Evolutionary conservation across 2,797 vertebrate species (phyloP).

Genomic region (Poecilia picta): DNA sequence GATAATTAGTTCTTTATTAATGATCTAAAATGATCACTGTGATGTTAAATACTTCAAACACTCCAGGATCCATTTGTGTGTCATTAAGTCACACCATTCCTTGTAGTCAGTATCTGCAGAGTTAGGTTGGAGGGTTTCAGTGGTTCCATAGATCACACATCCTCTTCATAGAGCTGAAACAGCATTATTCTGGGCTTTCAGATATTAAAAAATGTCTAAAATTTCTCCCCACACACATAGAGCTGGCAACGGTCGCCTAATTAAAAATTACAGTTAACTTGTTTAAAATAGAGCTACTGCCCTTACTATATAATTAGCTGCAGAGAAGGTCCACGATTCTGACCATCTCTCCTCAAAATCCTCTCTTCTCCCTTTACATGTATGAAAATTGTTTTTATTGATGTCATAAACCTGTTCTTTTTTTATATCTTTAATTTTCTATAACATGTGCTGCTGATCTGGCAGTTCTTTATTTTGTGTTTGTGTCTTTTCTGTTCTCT

Average conservation of each 20-base stretch:
- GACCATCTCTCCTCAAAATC: not conserved
- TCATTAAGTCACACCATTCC: not conserved
- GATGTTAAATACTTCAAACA: not conserved
- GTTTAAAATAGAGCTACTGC: not conserved
- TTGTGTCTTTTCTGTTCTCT: not conserved
- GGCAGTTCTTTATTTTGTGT: not conserved
- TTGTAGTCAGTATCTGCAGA: not conserved
- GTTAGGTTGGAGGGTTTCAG: not conserved
- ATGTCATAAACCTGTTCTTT: not conserved
- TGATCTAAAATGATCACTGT: not conserved
- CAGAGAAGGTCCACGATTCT: not conserved
- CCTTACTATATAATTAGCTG: not conserved
- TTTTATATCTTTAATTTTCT: not conserved
- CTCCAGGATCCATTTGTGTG: not conserved
- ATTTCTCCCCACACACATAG: not conserved
- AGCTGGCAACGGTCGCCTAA: too few relatives aligned
- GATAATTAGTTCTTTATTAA: not conserved
- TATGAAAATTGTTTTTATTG: not conserved
- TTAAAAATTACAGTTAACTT: not conserved
- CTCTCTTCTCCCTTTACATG: not conserved
- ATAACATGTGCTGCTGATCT: not conserved
- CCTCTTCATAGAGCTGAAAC: not conserved
- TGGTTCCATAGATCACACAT: not conserved
- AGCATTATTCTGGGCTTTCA: not conserved
- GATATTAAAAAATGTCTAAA: not conserved